Conservation (phyloP, 2,888 invertebrate species). For the Nemapogon koenigi region DNA sequence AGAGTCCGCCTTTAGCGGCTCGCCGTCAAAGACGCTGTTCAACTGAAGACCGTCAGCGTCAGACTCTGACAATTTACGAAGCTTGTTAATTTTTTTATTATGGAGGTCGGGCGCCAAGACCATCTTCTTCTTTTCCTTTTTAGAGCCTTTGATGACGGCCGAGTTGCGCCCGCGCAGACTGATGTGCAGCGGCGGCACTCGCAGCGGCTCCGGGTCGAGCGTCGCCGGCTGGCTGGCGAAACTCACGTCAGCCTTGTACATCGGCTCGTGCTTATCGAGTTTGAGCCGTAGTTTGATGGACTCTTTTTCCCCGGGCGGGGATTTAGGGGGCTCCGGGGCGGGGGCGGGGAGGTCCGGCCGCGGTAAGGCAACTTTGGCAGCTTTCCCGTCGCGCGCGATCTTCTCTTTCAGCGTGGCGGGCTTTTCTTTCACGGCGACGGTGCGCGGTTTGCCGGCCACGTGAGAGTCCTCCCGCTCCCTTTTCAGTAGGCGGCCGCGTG, state of each 20-base stretch:
- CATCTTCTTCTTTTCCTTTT: conserved; percentile 69
- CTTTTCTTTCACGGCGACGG: conserved; percentile 44
- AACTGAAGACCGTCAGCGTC: conserved; percentile 33
- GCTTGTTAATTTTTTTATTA: conserved; percentile 63
- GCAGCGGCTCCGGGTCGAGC: conserved; percentile 65
- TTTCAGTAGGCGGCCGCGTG: conserved; percentile 16
- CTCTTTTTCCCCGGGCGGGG: conserved; percentile 63
- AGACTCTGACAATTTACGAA: conserved; percentile 40
- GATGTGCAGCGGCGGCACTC: conserved; percentile 89
- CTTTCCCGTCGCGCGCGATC: conserved; percentile 42
- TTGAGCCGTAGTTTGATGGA: conserved; percentile 85
- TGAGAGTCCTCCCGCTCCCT: conserved; percentile 34
- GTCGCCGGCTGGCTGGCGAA: conserved; percentile 67
- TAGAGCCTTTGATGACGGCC: conserved; percentile 82
- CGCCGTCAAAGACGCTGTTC: conserved; percentile 45
- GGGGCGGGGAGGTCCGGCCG: conserved; percentile 24
- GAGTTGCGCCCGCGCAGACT: conserved; percentile 85
- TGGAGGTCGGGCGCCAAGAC: conserved; percentile 44
- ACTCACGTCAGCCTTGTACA: conserved; percentile 80
- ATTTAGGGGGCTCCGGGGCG: conserved; percentile 33
- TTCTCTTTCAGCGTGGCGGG: conserved; percentile 47
- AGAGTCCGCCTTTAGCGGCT: conserved; percentile 42
- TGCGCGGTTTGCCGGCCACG: conserved; percentile 39
- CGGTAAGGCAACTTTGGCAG: conserved; percentile 46
- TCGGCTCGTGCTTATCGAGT: conserved; percentile 82